phyloP scores from a whole-genome alignment of 2,797 vertebrate genomes.

The Siniperca scherzeri region DNA sequence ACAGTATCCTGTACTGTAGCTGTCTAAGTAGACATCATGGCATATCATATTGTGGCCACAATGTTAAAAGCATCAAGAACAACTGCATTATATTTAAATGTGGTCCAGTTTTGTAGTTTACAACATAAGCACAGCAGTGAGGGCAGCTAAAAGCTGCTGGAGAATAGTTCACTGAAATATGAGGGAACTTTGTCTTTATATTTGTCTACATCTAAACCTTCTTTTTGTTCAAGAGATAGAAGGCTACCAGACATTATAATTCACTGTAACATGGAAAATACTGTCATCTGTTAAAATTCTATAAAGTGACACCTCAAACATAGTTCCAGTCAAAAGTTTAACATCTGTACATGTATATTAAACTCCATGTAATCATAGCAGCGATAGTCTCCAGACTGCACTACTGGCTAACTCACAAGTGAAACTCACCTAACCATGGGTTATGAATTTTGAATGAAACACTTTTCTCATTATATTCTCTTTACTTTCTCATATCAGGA shows the following conservation, averaged over 20 bases:
- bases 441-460: neutral
- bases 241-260: neutral
- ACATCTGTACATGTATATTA: neutral
- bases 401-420: neutral
- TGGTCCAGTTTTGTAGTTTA: neutral
- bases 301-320: too few relatives aligned
- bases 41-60: neutral
- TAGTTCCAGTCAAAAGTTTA: neutral
- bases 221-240: constrained; percentile 5
- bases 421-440: neutral
- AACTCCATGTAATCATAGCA: neutral
- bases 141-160: neutral
- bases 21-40: neutral
- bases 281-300: too few relatives aligned
- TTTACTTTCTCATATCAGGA: neutral
- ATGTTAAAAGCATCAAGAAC: neutral
- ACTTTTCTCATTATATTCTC: neutral
- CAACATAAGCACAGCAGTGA: neutral
- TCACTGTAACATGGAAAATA: neutral
- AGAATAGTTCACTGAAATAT: neutral
- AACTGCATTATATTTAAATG: neutral
- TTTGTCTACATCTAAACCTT: constrained; percentile 3
- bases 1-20: neutral
- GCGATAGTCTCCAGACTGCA: neutral
- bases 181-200: neutral